Evolutionary conservation across 2,888 invertebrate genomes (phyloP).

Genomic region (Lamellibrachia satsuma): DNA sequence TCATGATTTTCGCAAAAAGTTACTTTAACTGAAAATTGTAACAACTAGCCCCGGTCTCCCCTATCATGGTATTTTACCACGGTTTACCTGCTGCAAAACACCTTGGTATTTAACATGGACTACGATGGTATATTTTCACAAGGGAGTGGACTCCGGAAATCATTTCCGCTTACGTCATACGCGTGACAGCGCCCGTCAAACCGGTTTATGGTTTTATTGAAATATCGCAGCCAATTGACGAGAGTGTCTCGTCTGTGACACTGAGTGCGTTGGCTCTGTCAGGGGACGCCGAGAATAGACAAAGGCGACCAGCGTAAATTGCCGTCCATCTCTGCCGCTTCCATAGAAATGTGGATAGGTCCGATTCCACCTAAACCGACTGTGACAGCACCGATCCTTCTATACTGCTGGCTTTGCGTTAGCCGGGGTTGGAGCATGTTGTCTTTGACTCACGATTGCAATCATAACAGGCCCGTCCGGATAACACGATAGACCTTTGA

Average conservation of each 20-base stretch:
- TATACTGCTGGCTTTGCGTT: no score
- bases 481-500: no score
- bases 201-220: neutral
- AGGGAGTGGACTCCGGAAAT: neutral
- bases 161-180: neutral
- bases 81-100: no score
- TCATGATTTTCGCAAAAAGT: no score
- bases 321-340: neutral
- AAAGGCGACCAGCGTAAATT: neutral
- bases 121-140: no score
- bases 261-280: neutral
- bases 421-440: no score
- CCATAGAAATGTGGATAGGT: neutral
- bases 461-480: no score
- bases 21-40: no score
- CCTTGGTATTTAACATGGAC: no score
- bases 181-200: neutral
- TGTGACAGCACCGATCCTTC: neutral
- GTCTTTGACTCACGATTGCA: no score
- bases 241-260: neutral
- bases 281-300: neutral
- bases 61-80: no score
- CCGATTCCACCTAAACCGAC: neutral
- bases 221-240: conserved; percentile 17
- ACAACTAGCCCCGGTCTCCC: no score